Base-by-base conservation (phyloP, 2,888 invertebrate genomes). In the Dynastes hyllus region DNA sequence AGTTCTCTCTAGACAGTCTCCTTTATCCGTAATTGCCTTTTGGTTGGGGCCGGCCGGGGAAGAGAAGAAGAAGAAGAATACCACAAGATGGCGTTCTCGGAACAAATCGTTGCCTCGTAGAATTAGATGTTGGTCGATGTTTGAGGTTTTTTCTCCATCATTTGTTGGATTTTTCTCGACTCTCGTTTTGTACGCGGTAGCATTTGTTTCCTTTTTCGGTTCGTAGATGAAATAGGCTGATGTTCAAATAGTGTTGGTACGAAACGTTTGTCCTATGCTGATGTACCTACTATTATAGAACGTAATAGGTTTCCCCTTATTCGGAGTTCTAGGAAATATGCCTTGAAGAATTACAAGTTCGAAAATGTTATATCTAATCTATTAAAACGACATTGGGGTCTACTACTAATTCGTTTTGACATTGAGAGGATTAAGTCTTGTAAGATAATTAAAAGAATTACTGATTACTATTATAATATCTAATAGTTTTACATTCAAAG, bases 71-170 rank as follows among this genome's bases (percentile, higher is more conserved):
- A 22, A 61, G 45, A 16, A 45, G 45, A 45, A 67, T 67, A 67
- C 67, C 67, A 22, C 16, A 45, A 67, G 67, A 67, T 67, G 67
- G 67, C 67, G 67, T 67, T 67, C 67, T 16, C 16, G 22, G 67
- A 67, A 67, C 67, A 67, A 67, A 67, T 67, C 67, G 67, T 67
- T 40, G 67, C 6, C 40, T 67, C 67, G 67, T 45, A 40, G 67
- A 67, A 67, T 67, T 67, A 67, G 67, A 67, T 45, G 67, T 40
- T 32, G 32, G 67, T 22, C 67, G 45, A 40, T 67, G 22, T 45
- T 67, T 40, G 45, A n/a, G 13, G 6, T 16, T 45, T 45, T 67
- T 45, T 67, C 67, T 11, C 67, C 27, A 22, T 8, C 8, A 3
- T 53, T 16, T 3, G 53, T 16, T 16, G 53, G 16, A 53, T 53